Evolutionary conservation across 2,888 invertebrate species (phyloP), one percentile per base, ranked within the genome.

Genomic region (Smittia sp.): DNA sequence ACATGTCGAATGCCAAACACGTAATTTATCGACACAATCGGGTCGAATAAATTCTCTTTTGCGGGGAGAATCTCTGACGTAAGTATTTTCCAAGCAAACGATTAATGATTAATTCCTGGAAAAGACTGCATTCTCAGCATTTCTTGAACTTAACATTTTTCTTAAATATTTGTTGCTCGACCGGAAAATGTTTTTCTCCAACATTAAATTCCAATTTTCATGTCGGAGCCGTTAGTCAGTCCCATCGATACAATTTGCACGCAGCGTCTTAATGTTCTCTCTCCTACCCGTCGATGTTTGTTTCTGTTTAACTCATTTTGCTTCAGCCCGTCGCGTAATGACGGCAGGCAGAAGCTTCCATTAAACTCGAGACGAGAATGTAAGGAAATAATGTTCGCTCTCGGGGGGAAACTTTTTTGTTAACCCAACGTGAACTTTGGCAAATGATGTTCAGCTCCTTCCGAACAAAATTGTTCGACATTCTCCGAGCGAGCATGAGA

Each of bases 1-100:
- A 58, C 22, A 58, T 58, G 58, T 58, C 20, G 58, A 18, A 58
- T 58, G 22, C 22, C 18, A 18, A 20, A 58, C 58, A 58, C 58
- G 58, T 58, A 20, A 58, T 58, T 58, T 58, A 58, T 58, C 9
- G 58, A 20, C 58, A 58, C 58, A 58, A 58, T 58, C 22, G 22
- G 18, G 18, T 58, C 58, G 20, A n/a, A n/a, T 58, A 58, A 58
- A 58, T 58, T 46, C 18, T 6, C 18, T 18, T n/a, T 22, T 4
- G 18, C 18, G 4, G 22, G 3, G 58, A 4, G 20, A 58, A n/a
- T n/a, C n/a, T n/a, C n/a, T n/a, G n/a, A n/a, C n/a, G n/a, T 58
- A 20, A 20, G 18, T 18, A 58, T 22, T 7, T 20, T 58, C 1
- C 58, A 58, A 58, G 18, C 7, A 58, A 58, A 20, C 22, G 18